Conservation (phyloP, 1,140 invertebrate species). For the Drosophila pachea region DNA sequence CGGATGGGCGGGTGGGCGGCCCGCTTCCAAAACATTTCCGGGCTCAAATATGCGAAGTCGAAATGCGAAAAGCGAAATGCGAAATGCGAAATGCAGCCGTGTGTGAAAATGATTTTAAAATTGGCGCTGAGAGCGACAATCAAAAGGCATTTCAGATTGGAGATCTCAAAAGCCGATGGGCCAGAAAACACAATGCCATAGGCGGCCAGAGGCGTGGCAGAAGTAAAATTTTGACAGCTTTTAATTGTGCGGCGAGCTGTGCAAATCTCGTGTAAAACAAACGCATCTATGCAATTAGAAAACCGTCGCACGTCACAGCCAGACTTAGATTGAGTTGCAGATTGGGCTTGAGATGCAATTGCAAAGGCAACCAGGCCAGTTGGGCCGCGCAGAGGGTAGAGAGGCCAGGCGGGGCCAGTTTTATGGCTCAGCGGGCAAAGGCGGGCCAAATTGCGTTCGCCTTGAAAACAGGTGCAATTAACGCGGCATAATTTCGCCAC, state of each 20-base stretch:
- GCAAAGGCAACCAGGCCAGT: slow-evolving; percentile 11
- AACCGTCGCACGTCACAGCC: slow-evolving; percentile 43
- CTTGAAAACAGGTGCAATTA: slow-evolving; percentile 66
- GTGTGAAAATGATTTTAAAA: slow-evolving; percentile 77
- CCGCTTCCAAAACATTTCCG: slow-evolving; percentile 63
- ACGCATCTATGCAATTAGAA: slow-evolving; percentile 29
- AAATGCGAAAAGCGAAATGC: slow-evolving; percentile 41
- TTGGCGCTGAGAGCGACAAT: slow-evolving; percentile 65
- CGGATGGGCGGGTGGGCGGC: slow-evolving; percentile 10
- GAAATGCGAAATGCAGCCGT: slow-evolving; percentile 63
- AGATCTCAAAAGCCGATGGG: slow-evolving; percentile 14
- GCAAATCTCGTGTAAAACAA: slow-evolving; percentile 40
- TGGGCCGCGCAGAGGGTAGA: slow-evolving; percentile 12
- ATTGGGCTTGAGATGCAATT: slow-evolving; percentile 8
- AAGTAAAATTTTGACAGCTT: slow-evolving; percentile 68
- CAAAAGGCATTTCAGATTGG: slow-evolving; percentile 62
- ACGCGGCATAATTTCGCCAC: slow-evolving; percentile 65
- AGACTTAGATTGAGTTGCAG: slow-evolving; percentile 16
- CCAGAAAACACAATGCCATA: slow-evolving; percentile 55
- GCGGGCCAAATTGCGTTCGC: slow-evolving; percentile 55
- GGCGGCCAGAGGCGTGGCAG: not conserved
- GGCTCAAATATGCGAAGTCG: slow-evolving; percentile 33
- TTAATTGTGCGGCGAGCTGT: slow-evolving; percentile 69
- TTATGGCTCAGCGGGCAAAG: slow-evolving; percentile 69
- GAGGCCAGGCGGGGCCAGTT: slow-evolving; percentile 20